Percentiles rank a stretch among this genome's conserved stretches.
These are phyloP conservation scores for Phragmatobia fuliginosa DNA, from an alignment of 2,888 invertebrate species.

Conservation along the genomic window DNA sequence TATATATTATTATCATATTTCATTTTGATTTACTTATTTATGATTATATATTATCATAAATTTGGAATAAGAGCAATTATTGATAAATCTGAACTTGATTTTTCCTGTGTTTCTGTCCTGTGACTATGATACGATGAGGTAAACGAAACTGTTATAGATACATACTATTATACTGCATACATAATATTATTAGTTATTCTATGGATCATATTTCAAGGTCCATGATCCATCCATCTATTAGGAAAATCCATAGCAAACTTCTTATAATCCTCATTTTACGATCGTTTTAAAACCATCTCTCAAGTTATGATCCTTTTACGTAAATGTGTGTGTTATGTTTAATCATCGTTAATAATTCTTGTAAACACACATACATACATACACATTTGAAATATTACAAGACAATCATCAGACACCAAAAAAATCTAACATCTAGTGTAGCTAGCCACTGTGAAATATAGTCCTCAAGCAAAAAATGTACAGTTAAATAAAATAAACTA, in stretches of 20 bases:
- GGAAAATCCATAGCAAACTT: not conserved
- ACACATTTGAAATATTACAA: not conserved
- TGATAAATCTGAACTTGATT: not conserved
- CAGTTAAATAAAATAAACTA: slow-evolving; percentile 53
- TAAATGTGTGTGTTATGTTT: not conserved
- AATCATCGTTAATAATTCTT: not conserved
- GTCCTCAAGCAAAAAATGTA: slow-evolving; percentile 57
- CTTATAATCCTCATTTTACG: not conserved
- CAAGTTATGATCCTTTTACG: not conserved
- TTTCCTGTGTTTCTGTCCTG: not conserved
- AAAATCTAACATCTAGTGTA: slow-evolving; percentile 14
- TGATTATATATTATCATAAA: too few relatives aligned
- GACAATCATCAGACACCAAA: not conserved
- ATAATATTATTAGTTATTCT: too few relatives aligned
- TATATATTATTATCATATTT: too few relatives aligned
- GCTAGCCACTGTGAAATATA: slow-evolving; percentile 44
- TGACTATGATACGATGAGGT: not conserved
- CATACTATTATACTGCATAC: too few relatives aligned
- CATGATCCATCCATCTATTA: not conserved
- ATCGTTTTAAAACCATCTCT: not conserved
- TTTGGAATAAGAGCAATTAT: too few relatives aligned
- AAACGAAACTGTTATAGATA: not conserved
- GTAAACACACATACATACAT: not conserved
- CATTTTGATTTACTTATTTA: too few relatives aligned
- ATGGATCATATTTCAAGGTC: not conserved